phyloP scores from a whole-genome alignment of 1,140 invertebrate species.

The Holotrichia oblita region DNA sequence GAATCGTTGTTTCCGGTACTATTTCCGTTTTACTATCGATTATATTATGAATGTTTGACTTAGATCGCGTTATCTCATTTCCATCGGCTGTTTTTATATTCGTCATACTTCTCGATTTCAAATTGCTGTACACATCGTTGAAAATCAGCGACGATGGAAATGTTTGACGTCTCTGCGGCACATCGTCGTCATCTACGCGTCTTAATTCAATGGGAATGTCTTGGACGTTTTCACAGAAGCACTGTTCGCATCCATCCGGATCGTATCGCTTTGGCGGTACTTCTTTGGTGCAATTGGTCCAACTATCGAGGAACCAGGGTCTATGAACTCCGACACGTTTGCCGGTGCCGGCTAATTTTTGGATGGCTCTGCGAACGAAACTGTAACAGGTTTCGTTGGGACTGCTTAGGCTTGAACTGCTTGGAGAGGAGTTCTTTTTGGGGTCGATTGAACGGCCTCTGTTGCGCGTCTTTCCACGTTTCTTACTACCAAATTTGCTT shows the following conservation, averaged over 20 bases:
- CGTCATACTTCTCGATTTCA: conserved; percentile 82
- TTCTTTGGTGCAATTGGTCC: conserved; percentile 71
- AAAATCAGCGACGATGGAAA: conserved; percentile 64
- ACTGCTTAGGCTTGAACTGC: conserved; percentile 85
- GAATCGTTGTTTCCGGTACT: conserved; percentile 7
- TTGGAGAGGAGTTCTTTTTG: conserved; percentile 70
- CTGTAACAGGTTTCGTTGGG: conserved; percentile 95
- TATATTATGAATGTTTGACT: conserved; percentile 74
- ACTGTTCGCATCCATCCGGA: conserved; percentile 67
- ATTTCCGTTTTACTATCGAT: conserved; percentile 57
- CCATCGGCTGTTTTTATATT: conserved; percentile 80
- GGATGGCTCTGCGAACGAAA: conserved; percentile 88
- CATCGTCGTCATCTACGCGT: conserved; percentile 77
- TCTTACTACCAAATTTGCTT: conserved; percentile 41
- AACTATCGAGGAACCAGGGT: conserved; percentile 83
- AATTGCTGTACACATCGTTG: conserved; percentile 65
- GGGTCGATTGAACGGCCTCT: conserved; percentile 70
- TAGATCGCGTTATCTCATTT: conserved; percentile 63
- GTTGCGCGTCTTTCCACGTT: conserved; percentile 59
- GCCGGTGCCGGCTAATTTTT: conserved; percentile 82
- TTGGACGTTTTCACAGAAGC: conserved; percentile 72
- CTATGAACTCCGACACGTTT: conserved; percentile 65
- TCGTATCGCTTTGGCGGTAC: conserved; percentile 62
- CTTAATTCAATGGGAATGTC: conserved; percentile 89
- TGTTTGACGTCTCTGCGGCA: conserved; percentile 64